phyloP scores from a whole-genome alignment of 2,888 invertebrate species.

The Xylota sylvarum region DNA sequence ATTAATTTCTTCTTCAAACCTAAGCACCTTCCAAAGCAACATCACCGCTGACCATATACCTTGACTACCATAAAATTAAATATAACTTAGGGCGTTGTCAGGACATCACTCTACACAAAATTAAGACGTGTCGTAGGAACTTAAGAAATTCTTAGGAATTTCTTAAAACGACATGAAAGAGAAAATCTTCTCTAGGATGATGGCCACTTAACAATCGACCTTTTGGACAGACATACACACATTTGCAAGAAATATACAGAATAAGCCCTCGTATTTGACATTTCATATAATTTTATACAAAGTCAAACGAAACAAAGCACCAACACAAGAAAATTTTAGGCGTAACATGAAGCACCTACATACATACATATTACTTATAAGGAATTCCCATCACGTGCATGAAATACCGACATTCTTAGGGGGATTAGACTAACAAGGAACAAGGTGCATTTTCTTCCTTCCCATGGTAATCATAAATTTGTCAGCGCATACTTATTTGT shows the following conservation, averaged over 20 bases:
- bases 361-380: too few relatives aligned
- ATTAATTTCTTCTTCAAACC: too few relatives aligned
- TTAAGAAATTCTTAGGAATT: background rate
- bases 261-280: conserved; percentile 46
- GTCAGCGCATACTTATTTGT: background rate
- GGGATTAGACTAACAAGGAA: conserved; percentile 24
- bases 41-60: too few relatives aligned
- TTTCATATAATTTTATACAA: conserved; percentile 46
- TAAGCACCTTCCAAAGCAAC: too few relatives aligned
- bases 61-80: too few relatives aligned
- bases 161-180: background rate
- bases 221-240: background rate
- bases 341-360: background rate
- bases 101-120: too few relatives aligned
- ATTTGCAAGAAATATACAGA: conserved; percentile 31
- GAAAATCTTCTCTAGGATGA: background rate
- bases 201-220: background rate
- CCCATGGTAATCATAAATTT: conserved; percentile 29
- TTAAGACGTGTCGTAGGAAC: too few relatives aligned
- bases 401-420: conserved; percentile 20
- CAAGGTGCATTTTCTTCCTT: background rate
- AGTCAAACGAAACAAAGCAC: conserved; percentile 37
- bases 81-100: too few relatives aligned
- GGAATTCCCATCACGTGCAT: conserved; percentile 34
- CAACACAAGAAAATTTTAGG: background rate